Percentiles rank a stretch among this genome's conserved stretches.
phyloP scores from a whole-genome alignment of 2,888 invertebrate species.

The Ophion slaviceki region DNA sequence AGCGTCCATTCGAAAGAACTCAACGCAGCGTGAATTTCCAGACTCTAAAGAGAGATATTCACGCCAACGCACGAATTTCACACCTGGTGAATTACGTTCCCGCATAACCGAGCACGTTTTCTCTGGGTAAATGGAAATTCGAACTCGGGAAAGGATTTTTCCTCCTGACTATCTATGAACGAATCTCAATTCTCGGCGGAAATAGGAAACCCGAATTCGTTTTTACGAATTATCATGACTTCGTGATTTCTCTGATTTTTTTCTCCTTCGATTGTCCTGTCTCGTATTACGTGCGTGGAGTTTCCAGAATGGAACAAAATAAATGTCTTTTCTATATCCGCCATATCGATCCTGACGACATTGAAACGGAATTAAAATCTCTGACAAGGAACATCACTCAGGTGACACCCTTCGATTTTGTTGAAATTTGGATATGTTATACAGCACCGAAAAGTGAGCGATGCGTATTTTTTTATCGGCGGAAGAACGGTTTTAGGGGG shows the following conservation, averaged over 20 bases:
- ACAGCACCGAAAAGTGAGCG: too few species aligned
- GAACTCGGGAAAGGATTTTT: constrained; percentile 9
- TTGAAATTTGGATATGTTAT: too few species aligned
- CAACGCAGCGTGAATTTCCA: constrained; percentile 60
- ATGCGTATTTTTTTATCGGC: too few species aligned
- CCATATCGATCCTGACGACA: neutral
- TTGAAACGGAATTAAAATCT: neutral
- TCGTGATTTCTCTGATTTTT: neutral
- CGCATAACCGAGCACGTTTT: constrained; percentile 47
- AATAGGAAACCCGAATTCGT: neutral
- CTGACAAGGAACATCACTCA: too few species aligned
- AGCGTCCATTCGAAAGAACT: constrained; percentile 36
- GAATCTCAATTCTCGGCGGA: neutral
- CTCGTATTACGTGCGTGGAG: neutral
- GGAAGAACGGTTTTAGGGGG: too few species aligned
- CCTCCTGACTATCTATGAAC: neutral
- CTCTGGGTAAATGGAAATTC: neutral
- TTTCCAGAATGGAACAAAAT: too few species aligned
- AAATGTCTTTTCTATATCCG: neutral
- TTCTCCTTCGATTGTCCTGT: neutral
- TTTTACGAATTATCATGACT: neutral
- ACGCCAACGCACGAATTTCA: constrained; percentile 53
- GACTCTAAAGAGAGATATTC: constrained; percentile 37
- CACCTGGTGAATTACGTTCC: constrained; percentile 44
- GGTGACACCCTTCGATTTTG: too few species aligned